Percentiles rank a stretch among this genome's conserved stretches.
Evolutionary conservation across 2,113 vertebrate genomes (phyloP).

Genomic region (Vicugna pacos): DNA sequence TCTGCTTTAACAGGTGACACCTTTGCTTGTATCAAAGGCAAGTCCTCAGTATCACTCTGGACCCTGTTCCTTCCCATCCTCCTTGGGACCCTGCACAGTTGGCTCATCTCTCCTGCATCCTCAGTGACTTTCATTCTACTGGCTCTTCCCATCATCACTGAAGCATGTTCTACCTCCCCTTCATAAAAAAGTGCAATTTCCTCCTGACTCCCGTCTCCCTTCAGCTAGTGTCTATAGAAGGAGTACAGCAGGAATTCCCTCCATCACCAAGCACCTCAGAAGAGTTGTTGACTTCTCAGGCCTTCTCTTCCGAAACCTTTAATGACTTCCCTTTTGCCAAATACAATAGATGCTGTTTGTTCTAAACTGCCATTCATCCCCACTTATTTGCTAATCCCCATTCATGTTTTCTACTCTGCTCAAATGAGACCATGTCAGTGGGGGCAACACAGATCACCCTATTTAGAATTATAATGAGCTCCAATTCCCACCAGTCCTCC

Average conservation of each 20-base stretch:
- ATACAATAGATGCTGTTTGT: background rate
- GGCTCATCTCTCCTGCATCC: background rate
- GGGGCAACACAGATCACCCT: background rate
- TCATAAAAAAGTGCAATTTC: background rate
- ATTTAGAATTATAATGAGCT: background rate
- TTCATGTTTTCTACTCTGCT: background rate
- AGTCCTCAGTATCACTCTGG: background rate
- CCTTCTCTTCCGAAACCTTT: background rate
- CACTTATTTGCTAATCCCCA: background rate
- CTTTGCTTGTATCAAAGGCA: background rate
- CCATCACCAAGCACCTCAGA: background rate
- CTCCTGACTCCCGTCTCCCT: background rate
- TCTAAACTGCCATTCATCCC: background rate
- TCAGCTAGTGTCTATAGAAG: background rate
- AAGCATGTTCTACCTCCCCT: background rate
- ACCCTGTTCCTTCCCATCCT: background rate
- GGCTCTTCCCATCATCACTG: background rate
- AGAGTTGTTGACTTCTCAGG: background rate
- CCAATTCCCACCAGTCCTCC: background rate
- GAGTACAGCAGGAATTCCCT: background rate
- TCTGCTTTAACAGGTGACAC: rapidly evolving
- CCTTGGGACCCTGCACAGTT: background rate
- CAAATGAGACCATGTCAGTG: background rate
- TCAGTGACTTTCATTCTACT: background rate
- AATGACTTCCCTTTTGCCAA: background rate